phyloP scores from a whole-genome alignment of 53 echinoderm and acorn worm genomes.

The Paelopatides confundens region DNA sequence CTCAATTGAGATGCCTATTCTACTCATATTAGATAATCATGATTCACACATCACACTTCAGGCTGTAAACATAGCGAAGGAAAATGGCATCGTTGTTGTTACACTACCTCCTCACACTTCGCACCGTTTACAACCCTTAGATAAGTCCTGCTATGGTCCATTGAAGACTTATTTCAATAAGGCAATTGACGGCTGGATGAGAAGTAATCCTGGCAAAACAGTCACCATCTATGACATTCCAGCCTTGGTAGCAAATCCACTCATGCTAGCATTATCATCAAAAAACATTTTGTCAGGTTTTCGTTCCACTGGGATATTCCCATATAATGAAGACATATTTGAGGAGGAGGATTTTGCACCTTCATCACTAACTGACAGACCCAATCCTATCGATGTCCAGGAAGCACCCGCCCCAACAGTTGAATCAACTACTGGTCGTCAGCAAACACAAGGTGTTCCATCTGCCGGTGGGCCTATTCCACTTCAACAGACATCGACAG shows the following conservation, averaged over 20 bases:
- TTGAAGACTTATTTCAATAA: neutral
- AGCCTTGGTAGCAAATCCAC: neutral
- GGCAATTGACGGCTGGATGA: conserved; percentile 36
- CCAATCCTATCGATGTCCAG: neutral
- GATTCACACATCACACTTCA: conserved; percentile 18
- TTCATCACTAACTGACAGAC: neutral
- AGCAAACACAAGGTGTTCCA: too few relatives aligned
- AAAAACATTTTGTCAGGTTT: conserved; percentile 30
- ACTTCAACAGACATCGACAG: conserved; percentile 11
- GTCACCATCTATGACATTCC: conserved; percentile 16
- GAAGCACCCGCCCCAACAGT: neutral
- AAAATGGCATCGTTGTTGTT: conserved; percentile 27
- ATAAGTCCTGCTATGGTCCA: neutral
- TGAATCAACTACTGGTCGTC: too few relatives aligned
- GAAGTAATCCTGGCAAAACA: conserved; percentile 32
- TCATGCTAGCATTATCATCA: conserved; percentile 31
- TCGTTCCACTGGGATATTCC: conserved; percentile 18
- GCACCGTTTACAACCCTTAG: neutral
- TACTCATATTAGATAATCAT: conserved; percentile 26
- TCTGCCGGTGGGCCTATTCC: neutral
- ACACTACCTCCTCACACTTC: neutral
- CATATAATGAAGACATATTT: neutral
- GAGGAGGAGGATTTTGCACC: conserved; percentile 10
- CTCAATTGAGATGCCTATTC: conserved; percentile 8
- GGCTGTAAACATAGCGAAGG: conserved; percentile 22